Evolutionary conservation across 2,888 invertebrate species (phyloP).

Genomic region (Pollenia amentaria): DNA sequence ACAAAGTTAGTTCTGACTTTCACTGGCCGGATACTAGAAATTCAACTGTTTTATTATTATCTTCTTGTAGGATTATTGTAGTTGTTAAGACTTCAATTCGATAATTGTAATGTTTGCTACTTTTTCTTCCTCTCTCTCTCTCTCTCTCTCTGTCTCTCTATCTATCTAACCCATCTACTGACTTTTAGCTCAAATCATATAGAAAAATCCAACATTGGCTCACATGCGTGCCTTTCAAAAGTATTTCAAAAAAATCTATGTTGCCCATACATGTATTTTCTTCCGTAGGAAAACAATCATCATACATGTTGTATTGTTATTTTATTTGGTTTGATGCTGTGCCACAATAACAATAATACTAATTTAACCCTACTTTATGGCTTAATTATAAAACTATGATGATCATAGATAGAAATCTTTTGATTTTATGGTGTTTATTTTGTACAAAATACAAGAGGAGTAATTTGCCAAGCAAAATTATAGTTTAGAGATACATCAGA

Average conservation of each 20-base stretch:
- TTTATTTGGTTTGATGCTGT: neutral
- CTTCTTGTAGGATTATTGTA: constrained; percentile 1
- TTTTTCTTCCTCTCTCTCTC: neutral
- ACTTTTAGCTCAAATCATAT: neutral
- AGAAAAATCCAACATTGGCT: neutral
- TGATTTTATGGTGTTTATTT: constrained; percentile 51
- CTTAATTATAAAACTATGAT: constrained; percentile 78
- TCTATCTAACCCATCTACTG: neutral
- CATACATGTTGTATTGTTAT: constrained; percentile 35
- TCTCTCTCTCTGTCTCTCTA: neutral
- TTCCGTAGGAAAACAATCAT: neutral
- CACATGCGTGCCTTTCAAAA: constrained; percentile 72
- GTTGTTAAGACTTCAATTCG: constrained; percentile 35
- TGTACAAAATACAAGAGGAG: constrained; percentile 30
- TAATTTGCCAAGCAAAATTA: constrained; percentile 55
- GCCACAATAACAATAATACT: constrained; percentile 77
- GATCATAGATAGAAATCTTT: constrained; percentile 64
- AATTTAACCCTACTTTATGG: constrained; percentile 80
- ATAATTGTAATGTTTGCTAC: constrained; percentile 62
- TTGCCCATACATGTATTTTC: constrained; percentile 4
- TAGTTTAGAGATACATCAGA: constrained; percentile 27
- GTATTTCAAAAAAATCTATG: constrained; percentile 65
- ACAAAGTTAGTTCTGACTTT: neutral
- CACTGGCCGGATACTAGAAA: neutral
- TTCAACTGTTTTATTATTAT: constrained; percentile 41